Conservation (phyloP, 2,888 invertebrate species). For the Zonitis immaculata region DNA sequence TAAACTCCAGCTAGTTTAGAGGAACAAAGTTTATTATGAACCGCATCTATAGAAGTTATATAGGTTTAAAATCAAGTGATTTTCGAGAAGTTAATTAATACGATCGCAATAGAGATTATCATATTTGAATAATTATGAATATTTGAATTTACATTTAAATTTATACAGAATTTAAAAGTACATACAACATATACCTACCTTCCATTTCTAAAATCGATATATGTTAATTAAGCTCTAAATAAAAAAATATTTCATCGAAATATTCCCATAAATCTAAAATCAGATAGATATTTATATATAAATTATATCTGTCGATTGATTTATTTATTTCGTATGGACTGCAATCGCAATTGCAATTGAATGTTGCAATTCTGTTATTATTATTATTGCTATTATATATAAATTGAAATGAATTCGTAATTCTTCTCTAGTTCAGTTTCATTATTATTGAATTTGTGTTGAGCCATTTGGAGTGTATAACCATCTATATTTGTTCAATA, state of each 20-base stretch:
- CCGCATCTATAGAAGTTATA: background rate
- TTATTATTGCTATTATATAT: no score
- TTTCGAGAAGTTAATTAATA: slow-evolving; percentile 9
- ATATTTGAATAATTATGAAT: slow-evolving; percentile 15
- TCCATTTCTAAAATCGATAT: background rate
- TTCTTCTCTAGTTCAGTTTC: no score
- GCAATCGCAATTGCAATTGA: background rate
- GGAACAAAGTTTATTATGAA: background rate
- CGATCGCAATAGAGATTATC: slow-evolving; percentile 12
- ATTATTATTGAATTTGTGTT: background rate
- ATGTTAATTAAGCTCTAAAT: background rate
- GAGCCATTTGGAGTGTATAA: background rate
- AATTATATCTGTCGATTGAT: no score
- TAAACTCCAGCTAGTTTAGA: background rate
- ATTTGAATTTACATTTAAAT: slow-evolving; percentile 5
- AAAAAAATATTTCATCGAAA: no score
- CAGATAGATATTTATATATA: no score
- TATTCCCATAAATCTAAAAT: no score
- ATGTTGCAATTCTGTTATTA: no score
- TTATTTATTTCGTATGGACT: no score
- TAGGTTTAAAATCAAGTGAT: background rate
- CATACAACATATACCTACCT: no score
- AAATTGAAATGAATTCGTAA: no score
- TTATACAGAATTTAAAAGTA: background rate
- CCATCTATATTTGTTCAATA: background rate